A percentile compares a stretch with the other conserved stretches of the same genome.
phyloP scores from a whole-genome alignment of 2,113 vertebrate genomes.

The Cyprinus carpio region DNA sequence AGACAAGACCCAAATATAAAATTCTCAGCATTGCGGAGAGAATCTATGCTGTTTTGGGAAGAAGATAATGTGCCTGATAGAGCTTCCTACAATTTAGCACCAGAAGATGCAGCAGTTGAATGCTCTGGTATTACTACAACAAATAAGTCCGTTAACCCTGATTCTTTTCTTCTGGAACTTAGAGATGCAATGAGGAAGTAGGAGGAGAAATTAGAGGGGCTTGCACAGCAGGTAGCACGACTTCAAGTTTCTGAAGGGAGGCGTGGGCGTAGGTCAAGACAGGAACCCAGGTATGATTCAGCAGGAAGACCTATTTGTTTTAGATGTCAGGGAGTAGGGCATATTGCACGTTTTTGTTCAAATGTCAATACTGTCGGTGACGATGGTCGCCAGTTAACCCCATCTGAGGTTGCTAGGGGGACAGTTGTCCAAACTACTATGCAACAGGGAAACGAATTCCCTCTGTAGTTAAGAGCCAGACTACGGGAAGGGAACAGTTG shows the following conservation, averaged over 20 bases:
- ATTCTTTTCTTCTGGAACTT: not conserved
- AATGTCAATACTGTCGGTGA: too few species aligned
- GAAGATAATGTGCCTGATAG: not conserved
- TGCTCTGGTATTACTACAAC: not conserved
- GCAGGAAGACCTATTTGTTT: slow-evolving; percentile 14
- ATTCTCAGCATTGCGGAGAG: not conserved
- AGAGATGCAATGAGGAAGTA: not conserved
- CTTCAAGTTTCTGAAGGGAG: not conserved
- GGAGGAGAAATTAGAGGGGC: not conserved
- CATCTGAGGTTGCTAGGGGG: too few species aligned
- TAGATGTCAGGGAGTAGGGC: not conserved
- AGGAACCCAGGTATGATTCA: not conserved
- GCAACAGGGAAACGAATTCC: not conserved
- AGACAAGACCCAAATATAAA: not conserved
- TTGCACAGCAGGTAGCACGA: not conserved
- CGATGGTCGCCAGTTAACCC: too few species aligned
- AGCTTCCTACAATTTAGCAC: not conserved
- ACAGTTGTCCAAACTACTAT: not conserved
- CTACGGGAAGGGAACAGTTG: not conserved
- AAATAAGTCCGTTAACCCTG: not conserved
- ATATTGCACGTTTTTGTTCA: too few species aligned
- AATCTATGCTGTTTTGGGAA: not conserved
- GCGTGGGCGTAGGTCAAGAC: not conserved
- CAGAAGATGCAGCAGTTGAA: not conserved
- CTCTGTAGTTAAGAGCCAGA: not conserved